phyloP scores from a whole-genome alignment of 2,113 vertebrate species.

The Gobio gobio region DNA sequence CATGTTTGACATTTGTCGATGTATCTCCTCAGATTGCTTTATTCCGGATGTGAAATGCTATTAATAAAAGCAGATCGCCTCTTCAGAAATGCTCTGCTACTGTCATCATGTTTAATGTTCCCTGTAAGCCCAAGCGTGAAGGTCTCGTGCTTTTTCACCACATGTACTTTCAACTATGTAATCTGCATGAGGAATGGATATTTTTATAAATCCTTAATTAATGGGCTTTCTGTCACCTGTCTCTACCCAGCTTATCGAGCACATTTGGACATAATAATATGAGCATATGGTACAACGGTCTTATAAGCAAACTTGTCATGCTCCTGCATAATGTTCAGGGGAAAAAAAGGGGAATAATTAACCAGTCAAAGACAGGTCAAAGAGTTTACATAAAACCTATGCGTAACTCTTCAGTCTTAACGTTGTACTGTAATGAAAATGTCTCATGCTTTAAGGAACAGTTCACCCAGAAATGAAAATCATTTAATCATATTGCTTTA shows the following conservation, averaged over 20 bases:
- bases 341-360: background rate
- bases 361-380: background rate
- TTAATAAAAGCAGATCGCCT: conserved; percentile 23
- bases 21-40: conserved; percentile 66
- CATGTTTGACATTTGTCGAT: conserved; percentile 78
- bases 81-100: conserved; percentile 6
- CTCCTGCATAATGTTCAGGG: background rate
- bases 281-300: background rate
- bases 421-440: no score
- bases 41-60: background rate
- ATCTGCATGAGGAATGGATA: conserved; percentile 1
- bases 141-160: conserved; percentile 9
- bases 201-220: conserved; percentile 38
- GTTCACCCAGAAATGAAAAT: background rate
- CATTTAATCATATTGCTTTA: background rate
- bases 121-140: conserved; percentile 24
- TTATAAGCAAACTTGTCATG: conserved; percentile 1
- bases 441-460: no score
- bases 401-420: no score
- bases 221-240: conserved; percentile 13
- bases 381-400: background rate
- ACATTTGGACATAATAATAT: conserved; percentile 17
- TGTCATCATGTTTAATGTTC: background rate
- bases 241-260: conserved; percentile 25
- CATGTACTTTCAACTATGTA: background rate